A percentile compares a stretch with the other conserved stretches of the same genome.
These are phyloP conservation scores for Oopsacas minuta DNA, from an alignment of 37 sponge, comb jelly and placozoan species.

Conservation along the genomic window DNA sequence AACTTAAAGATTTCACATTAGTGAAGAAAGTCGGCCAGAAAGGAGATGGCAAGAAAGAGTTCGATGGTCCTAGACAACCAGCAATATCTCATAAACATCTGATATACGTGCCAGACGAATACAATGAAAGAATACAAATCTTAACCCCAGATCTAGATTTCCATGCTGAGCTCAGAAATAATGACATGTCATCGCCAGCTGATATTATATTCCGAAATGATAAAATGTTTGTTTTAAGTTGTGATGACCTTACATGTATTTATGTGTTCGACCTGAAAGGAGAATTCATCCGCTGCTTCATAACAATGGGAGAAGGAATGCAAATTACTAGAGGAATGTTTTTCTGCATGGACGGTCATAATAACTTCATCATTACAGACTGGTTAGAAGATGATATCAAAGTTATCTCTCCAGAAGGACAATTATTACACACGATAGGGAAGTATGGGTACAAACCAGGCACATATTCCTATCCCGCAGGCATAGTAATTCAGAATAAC, in stretches of 20 bases:
- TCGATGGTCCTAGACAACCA: not conserved
- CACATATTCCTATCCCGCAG: no score
- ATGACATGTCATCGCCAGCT: not conserved
- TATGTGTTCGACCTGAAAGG: not conserved
- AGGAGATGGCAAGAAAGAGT: not conserved
- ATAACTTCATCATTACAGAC: not conserved
- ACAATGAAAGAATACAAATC: not conserved
- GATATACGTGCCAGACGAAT: not conserved
- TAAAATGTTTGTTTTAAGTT: slow-evolving; percentile 3
- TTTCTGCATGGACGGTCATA: not conserved
- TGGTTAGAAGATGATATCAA: not conserved
- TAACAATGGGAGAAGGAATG: not conserved
- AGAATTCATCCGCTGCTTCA: not conserved
- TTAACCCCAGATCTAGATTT: not conserved
- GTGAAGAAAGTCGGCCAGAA: not conserved
- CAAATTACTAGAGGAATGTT: not conserved
- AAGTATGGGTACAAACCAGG: not conserved
- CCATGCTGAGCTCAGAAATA: no score
- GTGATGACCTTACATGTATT: not conserved
- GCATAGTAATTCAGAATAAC: no score
- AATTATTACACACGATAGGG: not conserved
- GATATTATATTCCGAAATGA: not conserved
- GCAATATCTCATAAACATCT: not conserved
- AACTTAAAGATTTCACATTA: not conserved
- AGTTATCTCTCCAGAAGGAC: not conserved